Evolutionary conservation across 2,888 invertebrate genomes (phyloP).

Genomic region (Aspidapion aeneum): DNA sequence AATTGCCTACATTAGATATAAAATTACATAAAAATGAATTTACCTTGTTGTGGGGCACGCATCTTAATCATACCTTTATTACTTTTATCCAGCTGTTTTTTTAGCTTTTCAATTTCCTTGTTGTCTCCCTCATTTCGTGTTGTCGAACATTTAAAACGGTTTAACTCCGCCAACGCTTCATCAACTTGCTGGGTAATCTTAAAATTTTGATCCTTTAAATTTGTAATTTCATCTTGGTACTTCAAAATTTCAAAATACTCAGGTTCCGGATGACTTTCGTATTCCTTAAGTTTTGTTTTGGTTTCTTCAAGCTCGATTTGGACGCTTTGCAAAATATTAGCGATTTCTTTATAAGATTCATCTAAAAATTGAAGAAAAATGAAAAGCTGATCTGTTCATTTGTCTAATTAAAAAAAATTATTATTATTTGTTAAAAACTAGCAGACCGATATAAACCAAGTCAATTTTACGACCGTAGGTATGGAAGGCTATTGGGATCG

Average conservation of each 20-base stretch:
- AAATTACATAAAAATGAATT: no score
- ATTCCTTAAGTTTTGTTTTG: conserved; percentile 1
- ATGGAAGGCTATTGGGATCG: no score
- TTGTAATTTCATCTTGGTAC: conserved; percentile 11
- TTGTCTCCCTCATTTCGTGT: conserved; percentile 30
- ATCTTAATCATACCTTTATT: conserved; percentile 76
- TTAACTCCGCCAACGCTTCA: conserved; percentile 29
- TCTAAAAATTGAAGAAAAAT: no score
- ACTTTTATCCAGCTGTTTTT: conserved; percentile 67
- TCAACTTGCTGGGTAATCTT: conserved; percentile 31
- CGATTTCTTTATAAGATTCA: neutral
- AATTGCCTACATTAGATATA: no score
- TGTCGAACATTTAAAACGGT: conserved; percentile 25
- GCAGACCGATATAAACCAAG: no score
- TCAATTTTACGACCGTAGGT: no score
- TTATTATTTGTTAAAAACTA: no score
- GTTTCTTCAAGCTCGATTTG: conserved; percentile 3
- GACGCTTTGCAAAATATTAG: neutral
- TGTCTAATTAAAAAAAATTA: no score
- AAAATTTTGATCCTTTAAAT: conserved; percentile 5
- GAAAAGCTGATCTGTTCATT: no score
- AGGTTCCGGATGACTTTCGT: conserved; percentile 40
- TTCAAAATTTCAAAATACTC: conserved; percentile 55
- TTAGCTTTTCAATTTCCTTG: conserved; percentile 52
- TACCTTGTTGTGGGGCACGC: conserved; percentile 64